Evolutionary conservation across 2,113 vertebrate genomes (phyloP), one percentile per base, ranked within the genome.

Genomic region (Paratilapia polleni): DNA sequence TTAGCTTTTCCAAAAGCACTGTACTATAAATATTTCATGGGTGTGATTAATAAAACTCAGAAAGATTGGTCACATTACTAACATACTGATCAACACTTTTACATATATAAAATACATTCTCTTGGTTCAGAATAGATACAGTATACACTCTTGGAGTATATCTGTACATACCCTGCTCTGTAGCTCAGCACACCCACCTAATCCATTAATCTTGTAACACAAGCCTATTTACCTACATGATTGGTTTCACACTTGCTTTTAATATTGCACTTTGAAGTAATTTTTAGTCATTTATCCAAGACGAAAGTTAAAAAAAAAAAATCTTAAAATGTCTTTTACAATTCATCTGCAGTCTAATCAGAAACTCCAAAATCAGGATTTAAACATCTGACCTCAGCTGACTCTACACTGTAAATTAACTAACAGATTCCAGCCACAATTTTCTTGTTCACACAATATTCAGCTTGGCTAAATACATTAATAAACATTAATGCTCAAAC

Each of bases 401-500:
- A 1, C 10, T 49, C 24, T 11, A 14, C 8, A 15, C 10, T 49
- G 47, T 1, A 49, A 49, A 49, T 8, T 3, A 13, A 47, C 12
- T 9, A 43, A 43, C 52, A 56, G 8, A 56, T 6, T 68, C 64
- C 49, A 31, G 28, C 78, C 20, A 63, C 59, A 68, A 78, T 80
- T 80, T 87, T 54, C 26, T 82, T 78, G 15, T 62, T 84, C 61
- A 81, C 77, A 76, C 57, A 26, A 66, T 82, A 84, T 88, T 83
- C 78, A 86, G 81, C 83, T 83, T n/a, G 56, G 62, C 22, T 84
- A 81, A 89, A 77, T 86, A 63, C 59, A 52, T 57, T 31, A 76
- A 83, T 86, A 82, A n/a, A n/a, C 36, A 87, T 89, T 66, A 64
- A 83, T 63, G 73, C 73, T 64, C 34, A 82, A 68, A 80, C 86